Base-by-base conservation (phyloP, 1,140 invertebrate genomes). In the Platyscapa corneri region DNA sequence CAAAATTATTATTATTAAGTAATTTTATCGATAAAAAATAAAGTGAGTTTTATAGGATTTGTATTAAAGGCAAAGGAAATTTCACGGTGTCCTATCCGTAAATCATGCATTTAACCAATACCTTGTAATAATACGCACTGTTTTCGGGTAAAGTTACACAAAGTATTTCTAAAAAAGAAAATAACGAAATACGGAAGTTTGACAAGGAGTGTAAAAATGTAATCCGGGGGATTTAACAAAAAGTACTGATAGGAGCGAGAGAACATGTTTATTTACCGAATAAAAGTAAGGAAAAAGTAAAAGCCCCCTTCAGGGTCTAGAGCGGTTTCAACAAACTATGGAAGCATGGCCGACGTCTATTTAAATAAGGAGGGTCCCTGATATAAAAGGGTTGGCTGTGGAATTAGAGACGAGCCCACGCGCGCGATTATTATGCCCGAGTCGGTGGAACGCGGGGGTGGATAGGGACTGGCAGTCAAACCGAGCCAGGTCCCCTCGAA, bases 361-460 rank as follows among this genome's bases (percentile, higher is more conserved):
- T 90, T 89, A 88, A 88, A 88, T 89, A 90, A 88, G 86, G 88
- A 90, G 89, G 87, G 89, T 89, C 84, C 82, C 74, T 78, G 86
- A 88, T 89, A 89, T 89, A 91, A 91, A 89, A 89, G 90, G 89
- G 89, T 91, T 89, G 85, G 88, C 86, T 87, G 79, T 86, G 87
- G 88, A 91, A 91, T 91, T 91, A 90, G 89, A 91, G 88, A 88
- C 87, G 87, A 88, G 83, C 32, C 74, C 79, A 76, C 85, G 74
- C 85, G 81, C 72, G 85, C 87, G 89, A 91, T 91, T 89, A 91
- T 90, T 88, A 86, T 87, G 72, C 81, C 53, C 56, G 75, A 78
- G 85, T 83, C 75, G 80, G n/a, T 30, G 34, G 70, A 60, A 37
- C 34, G 67, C 81, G 81, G 84, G 78, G 83, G 82, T 78, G 80